Conservation (phyloP, 2,888 invertebrate genomes). For the Xestobium rufovillosum region DNA sequence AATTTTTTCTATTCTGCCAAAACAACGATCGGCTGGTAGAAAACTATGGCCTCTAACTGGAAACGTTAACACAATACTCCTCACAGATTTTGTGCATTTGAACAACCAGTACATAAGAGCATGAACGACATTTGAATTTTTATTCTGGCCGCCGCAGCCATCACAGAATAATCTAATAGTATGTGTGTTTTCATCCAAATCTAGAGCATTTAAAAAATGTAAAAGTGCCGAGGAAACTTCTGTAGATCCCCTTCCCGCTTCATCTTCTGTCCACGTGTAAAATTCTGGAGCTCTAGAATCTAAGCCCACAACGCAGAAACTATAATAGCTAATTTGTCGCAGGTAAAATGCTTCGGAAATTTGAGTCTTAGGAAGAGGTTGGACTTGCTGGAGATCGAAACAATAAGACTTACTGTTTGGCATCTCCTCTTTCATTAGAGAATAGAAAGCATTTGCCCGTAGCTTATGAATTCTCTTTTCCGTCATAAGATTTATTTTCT, state of each 20-base stretch:
- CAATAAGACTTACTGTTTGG: conserved; percentile 10
- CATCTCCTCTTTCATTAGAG: conserved; percentile 17
- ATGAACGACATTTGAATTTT: conserved; percentile 19
- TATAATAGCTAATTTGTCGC: conserved; percentile 18
- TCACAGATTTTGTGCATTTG: too few relatives aligned
- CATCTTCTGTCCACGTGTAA: conserved; percentile 25
- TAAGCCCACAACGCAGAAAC: conserved; percentile 25
- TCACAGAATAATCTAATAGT: conserved; percentile 25
- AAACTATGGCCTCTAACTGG: too few relatives aligned
- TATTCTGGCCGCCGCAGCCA: conserved; percentile 26
- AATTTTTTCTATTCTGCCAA: too few relatives aligned
- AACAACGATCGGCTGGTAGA: too few relatives aligned
- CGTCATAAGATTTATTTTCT: conserved; percentile 11
- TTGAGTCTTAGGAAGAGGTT: conserved; percentile 25
- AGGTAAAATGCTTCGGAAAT: conserved; percentile 24
- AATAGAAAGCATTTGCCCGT: conserved; percentile 18
- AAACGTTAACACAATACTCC: too few relatives aligned
- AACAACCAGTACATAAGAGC: conserved; percentile 17
- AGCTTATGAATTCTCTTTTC: conserved; percentile 16
- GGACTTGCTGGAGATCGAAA: conserved; percentile 10
- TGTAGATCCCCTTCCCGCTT: conserved; percentile 20
- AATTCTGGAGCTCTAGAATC: conserved; percentile 21
- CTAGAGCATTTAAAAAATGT: conserved; percentile 13
- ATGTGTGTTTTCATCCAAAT: conserved; percentile 15
- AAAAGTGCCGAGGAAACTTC: conserved; percentile 14